These are phyloP conservation scores for Penaeus monodon DNA, from an alignment of 2,888 invertebrate genomes.

Conservation along the genomic window DNA sequence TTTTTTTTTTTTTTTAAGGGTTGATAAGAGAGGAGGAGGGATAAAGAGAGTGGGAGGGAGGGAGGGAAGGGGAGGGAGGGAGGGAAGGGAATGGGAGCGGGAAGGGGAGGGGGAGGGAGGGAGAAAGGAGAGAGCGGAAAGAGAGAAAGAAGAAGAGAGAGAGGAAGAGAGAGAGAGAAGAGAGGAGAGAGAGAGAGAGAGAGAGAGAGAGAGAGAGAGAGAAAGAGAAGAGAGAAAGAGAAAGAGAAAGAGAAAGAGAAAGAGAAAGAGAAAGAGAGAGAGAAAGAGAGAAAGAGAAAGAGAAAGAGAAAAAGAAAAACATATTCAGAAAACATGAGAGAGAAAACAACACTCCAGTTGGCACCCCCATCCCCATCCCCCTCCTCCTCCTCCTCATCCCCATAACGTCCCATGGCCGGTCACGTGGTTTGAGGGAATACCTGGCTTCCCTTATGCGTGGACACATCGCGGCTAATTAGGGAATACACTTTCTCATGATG, in stretches of 20 bases:
- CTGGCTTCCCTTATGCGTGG: too few relatives aligned
- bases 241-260: neutral
- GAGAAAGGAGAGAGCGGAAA: neutral
- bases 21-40: too few relatives aligned
- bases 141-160: neutral
- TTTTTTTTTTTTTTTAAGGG: too few relatives aligned
- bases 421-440: too few relatives aligned
- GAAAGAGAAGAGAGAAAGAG: neutral
- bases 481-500: too few relatives aligned
- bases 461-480: too few relatives aligned
- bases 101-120: slow-evolving; percentile 1
- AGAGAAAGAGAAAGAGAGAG: neutral
- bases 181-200: neutral
- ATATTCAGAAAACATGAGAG: neutral
- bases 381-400: too few relatives aligned
- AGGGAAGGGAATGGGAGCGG: neutral
- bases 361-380: too few relatives aligned
- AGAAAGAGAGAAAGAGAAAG: neutral
- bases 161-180: neutral
- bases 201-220: neutral
- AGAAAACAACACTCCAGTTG: too few relatives aligned
- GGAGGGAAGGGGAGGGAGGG: neutral
- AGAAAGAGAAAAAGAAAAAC: neutral
- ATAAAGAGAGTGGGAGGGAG: neutral
- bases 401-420: too few relatives aligned